Conservation (phyloP, 2,797 vertebrate genomes). For the Protosalanx chinensis region DNA sequence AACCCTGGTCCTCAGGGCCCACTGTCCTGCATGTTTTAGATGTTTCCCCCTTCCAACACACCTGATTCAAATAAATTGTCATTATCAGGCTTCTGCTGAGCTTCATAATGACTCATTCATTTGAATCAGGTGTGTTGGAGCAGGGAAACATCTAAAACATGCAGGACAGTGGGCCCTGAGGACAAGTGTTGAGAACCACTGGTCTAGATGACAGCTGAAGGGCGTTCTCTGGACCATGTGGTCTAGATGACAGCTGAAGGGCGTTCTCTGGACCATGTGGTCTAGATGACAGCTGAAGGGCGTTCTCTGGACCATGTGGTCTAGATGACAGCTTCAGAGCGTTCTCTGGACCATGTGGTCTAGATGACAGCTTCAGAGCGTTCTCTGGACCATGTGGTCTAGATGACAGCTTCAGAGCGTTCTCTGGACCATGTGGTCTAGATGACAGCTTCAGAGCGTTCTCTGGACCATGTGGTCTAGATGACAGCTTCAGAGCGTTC, state of each 20-base stretch:
- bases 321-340: not conserved
- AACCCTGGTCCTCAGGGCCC: too few species aligned
- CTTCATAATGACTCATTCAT: too few species aligned
- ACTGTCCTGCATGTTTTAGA: too few species aligned
- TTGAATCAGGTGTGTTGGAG: too few species aligned
- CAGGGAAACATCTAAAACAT: too few species aligned
- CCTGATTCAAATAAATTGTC: too few species aligned
- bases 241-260: not conserved
- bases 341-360: not conserved
- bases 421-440: not conserved
- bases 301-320: not conserved
- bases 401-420: not conserved
- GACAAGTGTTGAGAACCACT: too few species aligned
- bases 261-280: not conserved
- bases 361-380: not conserved
- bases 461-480: not conserved
- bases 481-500: not conserved
- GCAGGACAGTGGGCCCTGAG: too few species aligned
- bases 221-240: not conserved
- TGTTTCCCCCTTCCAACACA: too few species aligned
- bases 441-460: not conserved
- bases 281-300: not conserved
- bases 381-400: not conserved
- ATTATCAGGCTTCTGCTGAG: too few species aligned
- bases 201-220: not conserved